Evolutionary conservation across 2,888 invertebrate species (phyloP), one percentile per base, ranked within the genome.

Genomic region (Ectobius pallidus): DNA sequence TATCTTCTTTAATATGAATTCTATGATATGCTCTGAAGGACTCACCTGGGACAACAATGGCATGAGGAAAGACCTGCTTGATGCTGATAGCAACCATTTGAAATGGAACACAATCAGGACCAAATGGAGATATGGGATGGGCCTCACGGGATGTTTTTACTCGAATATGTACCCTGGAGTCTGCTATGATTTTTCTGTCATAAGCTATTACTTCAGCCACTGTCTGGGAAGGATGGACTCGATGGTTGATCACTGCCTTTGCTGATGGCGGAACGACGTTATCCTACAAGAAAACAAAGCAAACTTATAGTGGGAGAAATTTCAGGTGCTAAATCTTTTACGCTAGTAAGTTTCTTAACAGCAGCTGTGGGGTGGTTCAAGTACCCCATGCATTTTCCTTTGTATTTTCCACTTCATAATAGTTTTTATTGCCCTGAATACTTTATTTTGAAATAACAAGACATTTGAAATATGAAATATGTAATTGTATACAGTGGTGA

Each of bases 231-330:
- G 85, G 84, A 78, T 85, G 85, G 32, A 86, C 80, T 42, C 85
- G 79, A 73, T 86, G 85, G 77, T 86, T 86, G 25, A 86, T 80
- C 22, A 81, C 77, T 6, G 85, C 85, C 46, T 76, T 78, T 14
- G 85, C 86, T 6, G 78, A 76, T 16, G 82, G 80, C 2, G 86
- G 83, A 58, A 85, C 78, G 3, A 86, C 83, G 79, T 86, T 86
- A n/a, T 65, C 65, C 65, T 65, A 42, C 3, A 14, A 20, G 25
- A 9, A 16, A 55, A 16, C 20, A 0, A 22, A 34, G 11, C 34
- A 34, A 34, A 34, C 11, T 6, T 34, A 34, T 34, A n/a, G n/a
- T n/a, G n/a, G n/a, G n/a, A n/a, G n/a, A n/a, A n/a, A n/a, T n/a
- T n/a, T n/a, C n/a, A n/a, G n/a, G n/a, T n/a, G n/a, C n/a, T n/a